Evolutionary conservation across 2,888 invertebrate genomes (phyloP), one percentile per base, ranked within the genome.

Genomic region (Heliconius ethilla): DNA sequence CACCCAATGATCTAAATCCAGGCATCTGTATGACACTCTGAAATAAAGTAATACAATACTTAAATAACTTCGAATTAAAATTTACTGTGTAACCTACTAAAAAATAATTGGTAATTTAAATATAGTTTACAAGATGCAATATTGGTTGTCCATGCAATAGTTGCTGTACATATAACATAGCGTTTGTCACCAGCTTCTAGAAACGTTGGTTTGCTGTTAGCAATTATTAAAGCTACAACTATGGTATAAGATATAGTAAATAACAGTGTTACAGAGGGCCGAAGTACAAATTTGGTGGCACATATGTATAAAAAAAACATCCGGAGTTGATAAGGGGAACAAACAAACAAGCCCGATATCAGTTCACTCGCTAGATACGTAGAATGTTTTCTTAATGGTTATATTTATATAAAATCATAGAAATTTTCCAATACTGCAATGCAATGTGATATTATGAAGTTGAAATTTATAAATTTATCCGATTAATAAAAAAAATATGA

Each of bases 21-120:
- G 95, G 95, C 97, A 98, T 98, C 93, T 98, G 96, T 84, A 98
- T 98, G 79, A 97, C 98, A 85, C 98, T 98, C 98, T 98, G 95
- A 91, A 95, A 87, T 81, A 75, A 76, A 81, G 63, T 9, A 63
- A n/a, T 45, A 22, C 10, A 69, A 69, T 40, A 10, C 7, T 40
- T 40, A 27, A 18, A 69, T 67, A 13, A 40, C 7, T 37, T 69
- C 11, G 4, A 65, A n/a, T n/a, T n/a, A n/a, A 67, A n/a, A 40
- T 25, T 37, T 37, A n/a, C 33, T 33, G 33, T 33, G 9, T 9
- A 33, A 33, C 33, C 1, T 33, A 33, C 9, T 33, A 33, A 33
- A 29, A 33, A 7, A 33, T 33, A 7, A 33, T 33, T 33, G 7
- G 33, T 33, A 33, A 33, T 33, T 33, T 7, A 33, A 33, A 33